Evolutionary conservation across 2,888 invertebrate species (phyloP), one percentile per base, ranked within the genome.

Genomic region (Campopleginae sp.): DNA sequence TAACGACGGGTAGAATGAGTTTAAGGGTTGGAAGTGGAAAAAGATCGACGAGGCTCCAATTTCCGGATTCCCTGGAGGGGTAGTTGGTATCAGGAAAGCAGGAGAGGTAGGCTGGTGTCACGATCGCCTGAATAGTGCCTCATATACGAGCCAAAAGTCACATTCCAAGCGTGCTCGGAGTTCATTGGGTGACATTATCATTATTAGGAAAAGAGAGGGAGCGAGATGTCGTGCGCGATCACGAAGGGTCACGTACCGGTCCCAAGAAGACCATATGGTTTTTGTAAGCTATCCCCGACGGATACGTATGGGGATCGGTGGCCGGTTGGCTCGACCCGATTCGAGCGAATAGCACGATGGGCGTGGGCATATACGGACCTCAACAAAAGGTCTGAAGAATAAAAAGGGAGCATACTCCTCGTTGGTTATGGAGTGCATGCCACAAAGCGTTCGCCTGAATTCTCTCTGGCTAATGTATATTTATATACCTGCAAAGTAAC

Each of bases 41-140:
- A 70, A 48, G 66, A 78, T 42, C 80, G 70, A 46, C 42, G 82
- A 75, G 72, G 75, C 72, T 23, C 65, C 70, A 78, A 85, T 84
- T 79, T 78, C 77, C 86, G 87, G 88, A 86, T 86, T 88, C 85
- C 84, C 75, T 85, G 88, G 76, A 78, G 87, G 87, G 92, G 91
- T 91, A 89, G 90, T 89, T 89, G 72, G 84, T 88, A 91, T 79
- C 89, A 91, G 92, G 91, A 87, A 77, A 89, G 77, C 88, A 92
- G 86, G 87, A 85, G 61, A 68, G 81, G 85, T 82, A 80, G 90
- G 90, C 86, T 90, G 89, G 91, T 90, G 63, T 76, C 65, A 76
- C 58, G 66, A 77, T 54, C 58, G 79, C 72, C 58, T 72, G 84
- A 81, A 86, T 68, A 82, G 76, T 75, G 54, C 75, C 75, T 44